A percentile compares a stretch with the other conserved stretches of the same genome.
Conservation (phyloP, 2,888 invertebrate genomes). For the Sesamia inferens region DNA sequence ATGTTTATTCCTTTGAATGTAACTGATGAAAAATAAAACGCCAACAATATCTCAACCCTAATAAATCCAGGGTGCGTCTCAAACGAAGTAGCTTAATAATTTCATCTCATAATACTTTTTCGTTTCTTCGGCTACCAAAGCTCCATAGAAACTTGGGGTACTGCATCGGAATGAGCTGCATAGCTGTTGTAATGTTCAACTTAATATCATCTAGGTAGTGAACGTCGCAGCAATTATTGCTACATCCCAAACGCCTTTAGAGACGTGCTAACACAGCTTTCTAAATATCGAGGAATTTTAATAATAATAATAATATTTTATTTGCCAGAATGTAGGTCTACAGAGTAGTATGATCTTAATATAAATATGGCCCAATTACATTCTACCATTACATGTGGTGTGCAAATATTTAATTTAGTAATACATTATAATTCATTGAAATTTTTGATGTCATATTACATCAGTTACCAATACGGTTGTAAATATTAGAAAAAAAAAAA, state of each 20-base stretch:
- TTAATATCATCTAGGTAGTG: constrained; percentile 78
- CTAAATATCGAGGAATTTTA: constrained; percentile 50
- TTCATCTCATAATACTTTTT: constrained; percentile 67
- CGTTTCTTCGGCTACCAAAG: constrained; percentile 55
- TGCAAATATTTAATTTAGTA: too few species aligned
- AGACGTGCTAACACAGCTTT: constrained; percentile 49
- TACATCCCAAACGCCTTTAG: constrained; percentile 74
- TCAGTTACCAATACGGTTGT: too few species aligned
- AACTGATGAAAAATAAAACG: constrained; percentile 39
- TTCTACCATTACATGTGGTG: too few species aligned
- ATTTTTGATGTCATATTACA: too few species aligned
- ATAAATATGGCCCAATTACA: too few species aligned
- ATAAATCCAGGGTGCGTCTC: constrained; percentile 58
- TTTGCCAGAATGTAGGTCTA: too few species aligned
- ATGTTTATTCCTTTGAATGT: constrained; percentile 38
- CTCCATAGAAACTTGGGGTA: constrained; percentile 46
- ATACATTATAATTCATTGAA: too few species aligned
- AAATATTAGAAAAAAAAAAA: too few species aligned
- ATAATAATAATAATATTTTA: too few species aligned
- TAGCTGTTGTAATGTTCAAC: constrained; percentile 72
- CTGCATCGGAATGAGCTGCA: constrained; percentile 64
- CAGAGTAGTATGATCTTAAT: too few species aligned
- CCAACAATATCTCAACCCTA: constrained; percentile 36
- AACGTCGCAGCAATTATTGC: constrained; percentile 81
- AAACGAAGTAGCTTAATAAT: constrained; percentile 65